Evolutionary conservation across 37 sponge, comb jelly and placozoan genomes (phyloP).

Genomic region (Axinella damicornis): DNA sequence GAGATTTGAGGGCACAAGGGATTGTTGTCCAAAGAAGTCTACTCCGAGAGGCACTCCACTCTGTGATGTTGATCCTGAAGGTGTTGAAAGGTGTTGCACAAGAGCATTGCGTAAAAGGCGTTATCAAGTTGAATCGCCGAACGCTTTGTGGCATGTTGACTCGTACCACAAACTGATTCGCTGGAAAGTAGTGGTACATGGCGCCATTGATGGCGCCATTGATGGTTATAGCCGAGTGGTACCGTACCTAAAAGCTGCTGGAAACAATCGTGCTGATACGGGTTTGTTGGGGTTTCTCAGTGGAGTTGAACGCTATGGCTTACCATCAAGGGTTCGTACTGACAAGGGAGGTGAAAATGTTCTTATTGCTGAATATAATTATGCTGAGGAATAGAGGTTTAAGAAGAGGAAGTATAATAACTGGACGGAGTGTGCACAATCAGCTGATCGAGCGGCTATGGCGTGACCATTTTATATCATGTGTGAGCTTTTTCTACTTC

Average conservation of each 20-base stretch:
- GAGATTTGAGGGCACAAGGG: neutral
- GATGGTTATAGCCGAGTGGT: slow-evolving; percentile 62
- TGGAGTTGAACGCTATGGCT: slow-evolving; percentile 58
- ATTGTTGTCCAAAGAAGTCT: too few species aligned
- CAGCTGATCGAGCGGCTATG: slow-evolving; percentile 70
- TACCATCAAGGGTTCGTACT: slow-evolving; percentile 66
- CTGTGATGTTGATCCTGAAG: too few species aligned
- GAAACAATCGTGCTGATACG: slow-evolving; percentile 66
- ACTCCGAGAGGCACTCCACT: too few species aligned
- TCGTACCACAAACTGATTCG: too few species aligned
- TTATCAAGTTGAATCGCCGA: too few species aligned
- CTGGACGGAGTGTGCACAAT: slow-evolving; percentile 72
- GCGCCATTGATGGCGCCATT: slow-evolving; percentile 60
- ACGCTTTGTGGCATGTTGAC: too few species aligned
- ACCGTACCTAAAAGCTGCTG: slow-evolving; percentile 28
- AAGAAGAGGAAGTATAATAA: slow-evolving; percentile 59
- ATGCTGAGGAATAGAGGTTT: too few species aligned
- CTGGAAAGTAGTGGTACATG: too few species aligned
- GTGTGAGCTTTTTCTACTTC: slow-evolving; percentile 35
- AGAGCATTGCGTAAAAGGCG: neutral
- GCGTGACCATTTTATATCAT: slow-evolving; percentile 49
- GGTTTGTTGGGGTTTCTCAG: slow-evolving; percentile 43
- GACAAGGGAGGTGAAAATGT: slow-evolving; percentile 82
- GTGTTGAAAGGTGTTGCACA: neutral
- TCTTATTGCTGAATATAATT: slow-evolving; percentile 33